These are phyloP conservation scores for Mohoua ochrocephala DNA, from an alignment of 2,113 vertebrate genomes.

Conservation along the genomic window DNA sequence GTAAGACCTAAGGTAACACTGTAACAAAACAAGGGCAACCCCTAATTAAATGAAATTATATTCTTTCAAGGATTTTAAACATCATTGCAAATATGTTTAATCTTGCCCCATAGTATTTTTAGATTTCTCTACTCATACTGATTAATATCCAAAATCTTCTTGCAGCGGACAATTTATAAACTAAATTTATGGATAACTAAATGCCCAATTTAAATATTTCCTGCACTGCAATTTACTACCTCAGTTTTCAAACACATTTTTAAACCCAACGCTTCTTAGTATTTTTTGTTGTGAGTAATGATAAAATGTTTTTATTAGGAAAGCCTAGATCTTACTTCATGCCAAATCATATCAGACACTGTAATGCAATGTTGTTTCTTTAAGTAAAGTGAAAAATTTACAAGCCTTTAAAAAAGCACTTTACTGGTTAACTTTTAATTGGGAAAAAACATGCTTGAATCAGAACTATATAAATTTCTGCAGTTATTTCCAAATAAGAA, in stretches of 20 bases:
- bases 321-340: neutral
- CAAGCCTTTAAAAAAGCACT: neutral
- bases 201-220: neutral
- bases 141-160: neutral
- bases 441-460: neutral
- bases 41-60: neutral
- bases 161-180: neutral
- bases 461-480: neutral
- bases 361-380: neutral
- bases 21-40: neutral
- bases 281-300: neutral
- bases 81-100: neutral
- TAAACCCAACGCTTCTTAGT: neutral
- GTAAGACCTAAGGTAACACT: neutral
- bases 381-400: neutral
- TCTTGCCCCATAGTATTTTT: neutral
- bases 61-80: neutral
- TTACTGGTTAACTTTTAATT: neutral
- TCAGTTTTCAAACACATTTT: neutral
- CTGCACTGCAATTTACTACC: neutral
- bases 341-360: neutral
- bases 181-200: neutral
- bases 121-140: neutral
- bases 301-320: conserved; percentile 1
- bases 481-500: neutral